Evolutionary conservation across 2,888 invertebrate species (phyloP), one percentile per base, ranked within the genome.

Genomic region (Gortyna flavago): DNA sequence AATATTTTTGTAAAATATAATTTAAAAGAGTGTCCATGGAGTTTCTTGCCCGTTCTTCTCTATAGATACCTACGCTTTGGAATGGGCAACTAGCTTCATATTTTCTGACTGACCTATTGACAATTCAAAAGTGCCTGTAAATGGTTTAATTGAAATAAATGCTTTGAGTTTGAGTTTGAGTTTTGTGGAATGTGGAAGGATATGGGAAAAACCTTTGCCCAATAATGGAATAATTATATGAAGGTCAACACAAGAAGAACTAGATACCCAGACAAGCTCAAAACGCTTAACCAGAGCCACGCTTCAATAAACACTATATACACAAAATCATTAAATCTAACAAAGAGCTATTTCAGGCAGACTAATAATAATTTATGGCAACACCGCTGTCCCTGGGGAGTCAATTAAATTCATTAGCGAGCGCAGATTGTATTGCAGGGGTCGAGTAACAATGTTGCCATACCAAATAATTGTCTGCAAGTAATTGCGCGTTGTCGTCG

Each of bases 371-470:
- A 89, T 89, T 86, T 86, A 88, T 85, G 81, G 85, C 84, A 84
- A 84, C 87, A 83, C 81, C 54, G 57, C 77, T 48, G 74, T 89
- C 90, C 87, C 90, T 35, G 11, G 85, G 77, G 90, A 89, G 81
- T 85, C 89, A 90, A 91, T 91, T 91, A 90, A 88, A 86, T 90
- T 90, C 85, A 90, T 90, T 90, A 90, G 89, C 74, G 84, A 73
- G 72, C 70, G 41, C 81, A 80, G 78, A 77, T 85, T 86, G 77
- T 77, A 76, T 80, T 79, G 75, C 84, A 79, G 73, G 89, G 88
- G 88, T 89, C 82, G 79, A 73, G 80, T 89, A 87, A 85, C 88
- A 82, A 73, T 84, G 86, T 84, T 86, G 85, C 85, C 38, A 87
- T 86, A 85, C 79, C 80, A 62, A 83, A 88, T 87, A 83, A 88